phyloP scores from a whole-genome alignment of 2,113 vertebrate genomes.

The Phrynosoma blainvillii region DNA sequence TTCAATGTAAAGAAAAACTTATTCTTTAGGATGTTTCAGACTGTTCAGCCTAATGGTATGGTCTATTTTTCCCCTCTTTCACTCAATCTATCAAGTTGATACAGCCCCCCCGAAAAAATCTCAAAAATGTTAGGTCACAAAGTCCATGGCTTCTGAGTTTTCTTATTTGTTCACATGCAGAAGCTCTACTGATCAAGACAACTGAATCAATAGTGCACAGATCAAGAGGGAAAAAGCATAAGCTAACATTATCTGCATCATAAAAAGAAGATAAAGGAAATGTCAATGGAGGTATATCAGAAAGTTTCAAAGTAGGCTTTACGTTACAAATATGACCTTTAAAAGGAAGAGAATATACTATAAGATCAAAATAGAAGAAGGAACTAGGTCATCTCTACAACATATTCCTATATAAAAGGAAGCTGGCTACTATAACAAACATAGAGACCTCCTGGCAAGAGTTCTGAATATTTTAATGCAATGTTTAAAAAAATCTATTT shows the following conservation, averaged over 20 bases:
- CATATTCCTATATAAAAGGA: not conserved
- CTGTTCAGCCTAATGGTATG: not conserved
- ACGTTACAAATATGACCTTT: not conserved
- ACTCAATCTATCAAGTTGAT: not conserved
- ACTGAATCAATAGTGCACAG: conserved; percentile 2
- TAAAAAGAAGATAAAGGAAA: not conserved
- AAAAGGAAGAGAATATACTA: not conserved
- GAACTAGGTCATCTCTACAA: not conserved
- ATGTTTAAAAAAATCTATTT: not conserved
- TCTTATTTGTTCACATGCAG: not conserved
- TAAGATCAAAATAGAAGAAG: not conserved
- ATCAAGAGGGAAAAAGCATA: not conserved
- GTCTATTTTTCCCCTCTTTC: not conserved
- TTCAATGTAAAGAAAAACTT: not conserved
- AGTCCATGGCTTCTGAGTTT: not conserved
- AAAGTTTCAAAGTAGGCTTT: not conserved
- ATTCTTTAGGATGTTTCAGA: not conserved
- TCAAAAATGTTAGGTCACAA: not conserved
- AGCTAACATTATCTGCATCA: not conserved
- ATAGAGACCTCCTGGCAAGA: not conserved
- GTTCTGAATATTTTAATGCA: conserved; percentile 3
- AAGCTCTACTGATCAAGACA: not conserved
- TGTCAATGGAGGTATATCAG: not conserved
- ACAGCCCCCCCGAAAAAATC: not conserved
- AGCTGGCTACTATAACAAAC: not conserved